Evolutionary conservation across 2,888 invertebrate species (phyloP), one percentile per base, ranked within the genome.

Genomic region (Epirrhoe alternata): DNA sequence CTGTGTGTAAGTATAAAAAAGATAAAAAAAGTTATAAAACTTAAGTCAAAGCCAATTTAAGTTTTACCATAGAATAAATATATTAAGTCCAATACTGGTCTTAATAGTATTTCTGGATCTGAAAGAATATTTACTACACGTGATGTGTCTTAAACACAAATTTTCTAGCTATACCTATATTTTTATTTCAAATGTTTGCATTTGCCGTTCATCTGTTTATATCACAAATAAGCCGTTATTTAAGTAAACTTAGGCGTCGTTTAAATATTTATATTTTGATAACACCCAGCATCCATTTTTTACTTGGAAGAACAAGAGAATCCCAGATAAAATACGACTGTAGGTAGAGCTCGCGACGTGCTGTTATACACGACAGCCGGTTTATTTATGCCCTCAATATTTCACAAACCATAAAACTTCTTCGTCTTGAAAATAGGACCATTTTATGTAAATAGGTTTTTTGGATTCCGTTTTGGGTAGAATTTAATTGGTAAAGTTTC

Each of bases 401-500:
- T 91, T 92, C 88, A 92, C 90, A 91, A 91, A 88, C 89, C 91
- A 90, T 91, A 91, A 92, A 91, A 91, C 88, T 90, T 89, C 82
- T 81, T 81, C 79, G 85, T 81, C 85, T 85, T 85, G 86, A 86
- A 89, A 90, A 89, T 87, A 88, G 86, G 83, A 88, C 88, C 84
- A 87, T 87, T 91, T 90, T 89, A 90, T 86, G 88, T 86, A 89
- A 89, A 89, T 88, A 89, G 85, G 86, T 89, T 84, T 84, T 81
- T 84, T 79, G 73, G 65, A 80, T 78, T 77, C 77, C 76, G 74
- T 73, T 70, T 69, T 68, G 71, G 73, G 68, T 69, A 72, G 77
- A 75, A 77, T 78, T 75, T 73, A 74, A 73, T 74, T 74, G 74
- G 70, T 61, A 70, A 72, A 73, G 67, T 72, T 71, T 71, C 55